Evolutionary conservation across 2,888 invertebrate species (phyloP).

Genomic region (Drosophila tanythrix): DNA sequence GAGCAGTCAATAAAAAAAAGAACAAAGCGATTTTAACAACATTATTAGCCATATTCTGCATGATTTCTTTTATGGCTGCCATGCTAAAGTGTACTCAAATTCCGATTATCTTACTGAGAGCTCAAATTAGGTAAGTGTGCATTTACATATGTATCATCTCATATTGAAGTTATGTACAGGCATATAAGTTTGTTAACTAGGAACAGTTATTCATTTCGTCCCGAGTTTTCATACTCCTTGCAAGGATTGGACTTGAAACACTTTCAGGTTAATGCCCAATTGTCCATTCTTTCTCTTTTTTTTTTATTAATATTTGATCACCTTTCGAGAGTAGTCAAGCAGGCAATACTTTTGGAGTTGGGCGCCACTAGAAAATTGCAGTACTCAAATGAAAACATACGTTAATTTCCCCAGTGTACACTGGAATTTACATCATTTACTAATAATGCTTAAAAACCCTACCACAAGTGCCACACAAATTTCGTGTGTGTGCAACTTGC

Average conservation of each 20-base stretch:
- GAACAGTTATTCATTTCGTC: not conserved
- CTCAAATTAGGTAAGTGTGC: not conserved
- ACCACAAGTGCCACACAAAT: not conserved
- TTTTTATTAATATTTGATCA: not conserved
- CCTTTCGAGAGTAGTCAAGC: not conserved
- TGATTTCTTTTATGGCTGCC: not conserved
- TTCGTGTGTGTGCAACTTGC: slow-evolving; percentile 1
- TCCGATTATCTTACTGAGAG: not conserved
- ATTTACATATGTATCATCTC: not conserved
- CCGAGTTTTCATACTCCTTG: too few species aligned
- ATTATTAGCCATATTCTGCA: slow-evolving; percentile 5
- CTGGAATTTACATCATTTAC: not conserved
- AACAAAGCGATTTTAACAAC: not conserved
- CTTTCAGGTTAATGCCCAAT: not conserved
- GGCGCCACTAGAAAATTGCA: not conserved
- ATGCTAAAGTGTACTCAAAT: not conserved
- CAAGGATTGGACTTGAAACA: too few species aligned
- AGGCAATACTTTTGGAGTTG: not conserved
- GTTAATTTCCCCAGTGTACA: not conserved
- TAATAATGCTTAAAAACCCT: not conserved
- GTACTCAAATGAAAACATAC: not conserved
- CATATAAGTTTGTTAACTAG: not conserved
- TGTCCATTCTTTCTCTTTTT: not conserved
- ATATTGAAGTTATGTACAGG: not conserved
- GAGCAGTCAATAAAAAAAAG: slow-evolving; percentile 8